phyloP scores from a whole-genome alignment of 53 echinoderm and acorn worm genomes.

The Mesocentrotus franciscanus region DNA sequence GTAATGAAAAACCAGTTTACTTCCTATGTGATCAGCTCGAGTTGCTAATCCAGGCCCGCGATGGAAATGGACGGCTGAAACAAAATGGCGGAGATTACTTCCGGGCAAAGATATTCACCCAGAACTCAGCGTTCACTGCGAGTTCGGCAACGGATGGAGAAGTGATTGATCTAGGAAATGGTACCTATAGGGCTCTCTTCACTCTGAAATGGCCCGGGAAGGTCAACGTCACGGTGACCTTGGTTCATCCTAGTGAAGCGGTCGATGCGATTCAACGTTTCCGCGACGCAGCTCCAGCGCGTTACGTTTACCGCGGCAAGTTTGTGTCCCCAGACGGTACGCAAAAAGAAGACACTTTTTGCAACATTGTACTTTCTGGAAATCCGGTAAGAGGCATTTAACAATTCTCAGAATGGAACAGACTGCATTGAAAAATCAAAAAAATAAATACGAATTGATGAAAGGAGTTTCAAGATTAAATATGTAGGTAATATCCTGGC shows the following conservation, averaged over 20 bases:
- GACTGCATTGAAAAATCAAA: too few relatives aligned
- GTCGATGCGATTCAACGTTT: conserved; percentile 44
- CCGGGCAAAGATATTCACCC: conserved; percentile 44
- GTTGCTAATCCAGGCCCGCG: conserved; percentile 10
- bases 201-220: conserved; percentile 69
- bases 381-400: background rate
- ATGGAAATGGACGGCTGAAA: background rate
- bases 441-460: too few relatives aligned
- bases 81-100: conserved; percentile 42
- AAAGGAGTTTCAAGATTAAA: too few relatives aligned
- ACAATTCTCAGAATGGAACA: too few relatives aligned
- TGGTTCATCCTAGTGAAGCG: conserved; percentile 73
- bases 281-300: conserved; percentile 33
- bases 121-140: background rate
- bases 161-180: conserved; percentile 62
- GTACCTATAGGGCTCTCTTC: conserved; percentile 67
- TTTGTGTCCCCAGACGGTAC: background rate
- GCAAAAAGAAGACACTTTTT: background rate
- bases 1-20: background rate
- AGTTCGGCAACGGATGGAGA: conserved; percentile 53
- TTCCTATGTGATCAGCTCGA: background rate
- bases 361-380: background rate
- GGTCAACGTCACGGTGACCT: conserved; percentile 35
- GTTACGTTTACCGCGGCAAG: conserved; percentile 39
- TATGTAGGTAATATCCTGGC: background rate